These are phyloP conservation scores for Geotria australis DNA, from an alignment of 2,797 vertebrate genomes.

Conservation along the genomic window DNA sequence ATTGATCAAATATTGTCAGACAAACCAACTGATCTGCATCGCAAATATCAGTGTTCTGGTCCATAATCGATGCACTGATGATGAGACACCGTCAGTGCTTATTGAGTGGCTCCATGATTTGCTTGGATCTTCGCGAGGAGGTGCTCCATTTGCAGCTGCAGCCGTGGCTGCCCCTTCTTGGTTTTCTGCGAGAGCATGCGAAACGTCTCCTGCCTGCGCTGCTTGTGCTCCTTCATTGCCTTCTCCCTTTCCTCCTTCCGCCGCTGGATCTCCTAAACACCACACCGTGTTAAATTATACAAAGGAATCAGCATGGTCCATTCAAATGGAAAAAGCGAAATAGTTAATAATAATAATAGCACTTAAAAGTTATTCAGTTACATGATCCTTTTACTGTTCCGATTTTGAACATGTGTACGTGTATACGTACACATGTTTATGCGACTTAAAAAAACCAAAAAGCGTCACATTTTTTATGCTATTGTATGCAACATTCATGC, in stretches of 20 bases:
- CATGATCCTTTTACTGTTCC: background rate
- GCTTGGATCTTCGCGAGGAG: conserved; percentile 70
- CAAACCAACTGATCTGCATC: too few relatives aligned
- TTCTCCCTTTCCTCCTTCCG: conserved; percentile 36
- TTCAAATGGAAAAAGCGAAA: too few relatives aligned
- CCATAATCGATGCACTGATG: too few relatives aligned
- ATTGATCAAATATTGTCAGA: too few relatives aligned
- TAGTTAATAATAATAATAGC: background rate
- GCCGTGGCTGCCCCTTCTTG: conserved; percentile 71
- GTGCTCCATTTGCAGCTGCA: conserved; percentile 72
- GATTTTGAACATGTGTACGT: background rate
- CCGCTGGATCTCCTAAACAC: conserved; percentile 29
- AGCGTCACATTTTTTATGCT: background rate
- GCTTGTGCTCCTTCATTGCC: conserved; percentile 38
- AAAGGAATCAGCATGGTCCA: too few relatives aligned
- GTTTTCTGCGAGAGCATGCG: conserved; percentile 58
- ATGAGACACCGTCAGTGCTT: too few relatives aligned
- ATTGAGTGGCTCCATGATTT: background rate
- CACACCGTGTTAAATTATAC: background rate
- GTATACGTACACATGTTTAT: background rate
- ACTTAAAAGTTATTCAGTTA: background rate
- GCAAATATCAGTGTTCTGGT: too few relatives aligned
- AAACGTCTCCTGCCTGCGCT: conserved; percentile 50
- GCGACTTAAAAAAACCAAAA: background rate
- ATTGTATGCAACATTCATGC: background rate